Conservation (phyloP, 2,113 vertebrate species). For the Leucosticte australis region DNA sequence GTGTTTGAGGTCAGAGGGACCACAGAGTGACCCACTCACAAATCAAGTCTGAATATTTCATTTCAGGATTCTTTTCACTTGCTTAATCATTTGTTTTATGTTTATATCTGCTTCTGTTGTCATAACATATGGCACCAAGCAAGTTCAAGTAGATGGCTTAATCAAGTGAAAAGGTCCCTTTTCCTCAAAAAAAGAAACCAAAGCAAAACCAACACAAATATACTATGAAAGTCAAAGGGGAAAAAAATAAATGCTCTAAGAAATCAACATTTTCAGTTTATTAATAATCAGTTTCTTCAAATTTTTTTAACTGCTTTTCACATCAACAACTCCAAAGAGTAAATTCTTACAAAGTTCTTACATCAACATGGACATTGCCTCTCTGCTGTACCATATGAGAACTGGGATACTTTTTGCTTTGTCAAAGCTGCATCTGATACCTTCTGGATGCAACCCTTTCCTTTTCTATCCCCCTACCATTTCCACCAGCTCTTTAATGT, state of each 20-base stretch:
- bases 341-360: not conserved
- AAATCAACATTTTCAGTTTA: not conserved
- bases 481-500: not conserved
- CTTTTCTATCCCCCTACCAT: not conserved
- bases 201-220: not conserved
- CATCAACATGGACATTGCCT: not conserved
- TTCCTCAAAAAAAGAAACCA: not conserved
- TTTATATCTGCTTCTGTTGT: constrained; percentile 7
- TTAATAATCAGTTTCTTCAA: not conserved
- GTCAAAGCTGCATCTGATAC: accelerated
- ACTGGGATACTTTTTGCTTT: not conserved
- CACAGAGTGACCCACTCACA: not conserved
- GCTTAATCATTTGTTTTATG: not conserved
- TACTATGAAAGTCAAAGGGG: not conserved
- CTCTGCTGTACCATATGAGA: not conserved
- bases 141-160: not conserved
- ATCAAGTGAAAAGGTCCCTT: not conserved
- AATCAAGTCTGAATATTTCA: constrained; percentile 3
- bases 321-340: not conserved
- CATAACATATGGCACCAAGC: not conserved
- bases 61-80: not conserved
- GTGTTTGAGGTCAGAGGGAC: constrained; percentile 45
- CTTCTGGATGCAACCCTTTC: not conserved
- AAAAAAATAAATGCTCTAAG: not conserved
- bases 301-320: not conserved